Conservation (phyloP, 1,140 invertebrate species). For the Cylas formicarius region DNA sequence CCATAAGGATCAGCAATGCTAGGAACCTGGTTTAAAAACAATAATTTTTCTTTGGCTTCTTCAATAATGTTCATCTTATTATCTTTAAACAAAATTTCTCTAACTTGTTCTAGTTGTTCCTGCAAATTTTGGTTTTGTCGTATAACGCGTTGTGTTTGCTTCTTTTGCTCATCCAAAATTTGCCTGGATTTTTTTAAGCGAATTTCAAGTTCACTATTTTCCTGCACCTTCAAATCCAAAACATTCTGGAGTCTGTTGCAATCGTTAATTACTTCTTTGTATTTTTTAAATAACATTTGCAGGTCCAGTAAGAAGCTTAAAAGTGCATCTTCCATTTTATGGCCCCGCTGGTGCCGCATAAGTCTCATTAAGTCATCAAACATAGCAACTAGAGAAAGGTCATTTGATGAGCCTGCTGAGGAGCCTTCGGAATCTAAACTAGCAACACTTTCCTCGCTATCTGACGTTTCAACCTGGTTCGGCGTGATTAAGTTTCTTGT, state of each 20-base stretch:
- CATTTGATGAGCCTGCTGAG: constrained; percentile 22
- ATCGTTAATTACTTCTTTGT: constrained; percentile 25
- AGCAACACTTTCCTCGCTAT: constrained; percentile 31
- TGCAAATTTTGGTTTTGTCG: constrained; percentile 61
- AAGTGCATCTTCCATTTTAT: constrained; percentile 27
- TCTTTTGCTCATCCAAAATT: constrained; percentile 70
- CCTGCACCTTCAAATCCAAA: constrained; percentile 29
- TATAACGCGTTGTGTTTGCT: constrained; percentile 54
- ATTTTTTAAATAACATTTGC: constrained; percentile 22
- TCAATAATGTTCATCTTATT: constrained; percentile 59
- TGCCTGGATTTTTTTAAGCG: constrained; percentile 71
- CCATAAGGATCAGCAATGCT: constrained; percentile 45
- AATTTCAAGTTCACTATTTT: constrained; percentile 54
- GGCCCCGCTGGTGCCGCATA: constrained; percentile 18
- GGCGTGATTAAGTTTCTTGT: neutral
- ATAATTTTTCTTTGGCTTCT: constrained; percentile 73
- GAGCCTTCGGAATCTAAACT: constrained; percentile 14
- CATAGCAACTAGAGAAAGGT: constrained; percentile 32
- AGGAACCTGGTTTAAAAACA: constrained; percentile 49
- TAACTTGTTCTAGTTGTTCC: constrained; percentile 62
- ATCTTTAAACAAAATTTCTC: constrained; percentile 65
- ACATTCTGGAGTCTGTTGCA: constrained; percentile 25
- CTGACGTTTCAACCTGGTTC: constrained; percentile 23
- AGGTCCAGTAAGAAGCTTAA: constrained; percentile 27
- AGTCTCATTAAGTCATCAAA: constrained; percentile 35